These are phyloP conservation scores for Hermaeophaga mercurialis DNA, from an alignment of 2,888 invertebrate genomes.

Conservation along the genomic window DNA sequence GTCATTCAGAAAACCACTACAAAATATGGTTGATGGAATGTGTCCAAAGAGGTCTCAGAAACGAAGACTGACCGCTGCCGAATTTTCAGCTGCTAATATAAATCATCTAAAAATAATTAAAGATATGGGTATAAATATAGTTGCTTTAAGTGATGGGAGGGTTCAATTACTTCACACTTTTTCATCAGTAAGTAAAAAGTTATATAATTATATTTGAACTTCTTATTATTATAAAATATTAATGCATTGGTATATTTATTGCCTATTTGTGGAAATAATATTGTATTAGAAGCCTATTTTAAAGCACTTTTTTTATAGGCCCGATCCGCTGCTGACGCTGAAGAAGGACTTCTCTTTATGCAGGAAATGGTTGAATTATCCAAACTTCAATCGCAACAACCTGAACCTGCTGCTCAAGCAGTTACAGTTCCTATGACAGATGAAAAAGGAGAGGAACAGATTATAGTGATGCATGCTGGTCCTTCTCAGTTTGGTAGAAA, in stretches of 20 bases:
- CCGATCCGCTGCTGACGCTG: slow-evolving; percentile 81
- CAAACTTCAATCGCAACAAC: slow-evolving; percentile 67
- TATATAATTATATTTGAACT: no score
- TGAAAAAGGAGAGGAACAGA: slow-evolving; percentile 44
- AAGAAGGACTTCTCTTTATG: slow-evolving; percentile 94
- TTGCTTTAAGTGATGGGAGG: slow-evolving; percentile 86
- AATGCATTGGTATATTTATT: no score
- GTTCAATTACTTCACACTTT: slow-evolving; percentile 79
- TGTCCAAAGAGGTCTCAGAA: slow-evolving; percentile 70
- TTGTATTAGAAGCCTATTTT: no score
- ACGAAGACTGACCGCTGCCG: slow-evolving; percentile 69
- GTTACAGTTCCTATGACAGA: slow-evolving; percentile 58
- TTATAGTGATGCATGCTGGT: slow-evolving; percentile 70
- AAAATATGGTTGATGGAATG: slow-evolving; percentile 82
- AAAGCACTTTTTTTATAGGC: slow-evolving; percentile 77
- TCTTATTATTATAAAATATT: no score
- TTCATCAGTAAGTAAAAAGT: slow-evolving; percentile 74
- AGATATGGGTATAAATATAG: slow-evolving; percentile 94
- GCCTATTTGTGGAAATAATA: no score
- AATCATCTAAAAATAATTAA: slow-evolving; percentile 86
- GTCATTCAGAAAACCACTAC: slow-evolving; percentile 80
- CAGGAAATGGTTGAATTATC: slow-evolving; percentile 94
- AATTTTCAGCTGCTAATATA: slow-evolving; percentile 76
- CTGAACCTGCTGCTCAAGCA: slow-evolving; percentile 63
- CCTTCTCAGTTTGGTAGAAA: slow-evolving; percentile 91